Evolutionary conservation across 2,888 invertebrate species (phyloP).

Genomic region (Macaria liturata): DNA sequence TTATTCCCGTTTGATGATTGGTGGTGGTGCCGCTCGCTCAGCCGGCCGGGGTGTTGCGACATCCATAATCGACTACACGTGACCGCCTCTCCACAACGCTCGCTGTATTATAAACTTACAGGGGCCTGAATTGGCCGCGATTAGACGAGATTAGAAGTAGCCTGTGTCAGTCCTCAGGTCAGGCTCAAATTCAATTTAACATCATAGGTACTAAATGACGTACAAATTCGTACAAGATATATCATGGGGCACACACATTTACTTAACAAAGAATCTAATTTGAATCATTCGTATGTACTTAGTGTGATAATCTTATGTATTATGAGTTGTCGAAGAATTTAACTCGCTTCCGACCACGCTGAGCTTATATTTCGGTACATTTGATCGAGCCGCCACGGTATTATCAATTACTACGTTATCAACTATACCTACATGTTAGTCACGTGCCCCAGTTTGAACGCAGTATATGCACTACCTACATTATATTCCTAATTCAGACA

Average conservation of each 20-base stretch:
- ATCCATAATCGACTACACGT: conserved; percentile 32
- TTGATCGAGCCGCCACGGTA: conserved; percentile 1
- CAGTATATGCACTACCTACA: no score
- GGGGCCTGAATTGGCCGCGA: no score
- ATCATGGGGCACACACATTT: no score
- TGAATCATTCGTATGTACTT: no score
- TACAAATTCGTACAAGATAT: no score
- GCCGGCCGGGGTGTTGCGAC: conserved; percentile 31
- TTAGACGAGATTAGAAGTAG: no score
- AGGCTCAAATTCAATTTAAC: no score
- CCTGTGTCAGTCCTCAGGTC: no score
- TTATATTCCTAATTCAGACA: no score
- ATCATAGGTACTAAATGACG: no score
- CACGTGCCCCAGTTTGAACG: neutral
- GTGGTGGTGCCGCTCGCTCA: conserved; percentile 21
- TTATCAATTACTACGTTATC: neutral
- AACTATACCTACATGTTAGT: neutral
- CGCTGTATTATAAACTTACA: neutral
- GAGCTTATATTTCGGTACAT: neutral
- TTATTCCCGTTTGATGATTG: conserved; percentile 40
- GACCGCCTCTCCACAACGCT: conserved; percentile 13
- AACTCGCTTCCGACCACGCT: conserved; percentile 1
- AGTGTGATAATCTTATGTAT: no score
- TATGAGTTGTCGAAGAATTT: conserved; percentile 6
- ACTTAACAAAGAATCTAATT: no score